These are phyloP conservation scores for Otus sunia DNA, from an alignment of 2,113 vertebrate genomes.

Conservation along the genomic window DNA sequence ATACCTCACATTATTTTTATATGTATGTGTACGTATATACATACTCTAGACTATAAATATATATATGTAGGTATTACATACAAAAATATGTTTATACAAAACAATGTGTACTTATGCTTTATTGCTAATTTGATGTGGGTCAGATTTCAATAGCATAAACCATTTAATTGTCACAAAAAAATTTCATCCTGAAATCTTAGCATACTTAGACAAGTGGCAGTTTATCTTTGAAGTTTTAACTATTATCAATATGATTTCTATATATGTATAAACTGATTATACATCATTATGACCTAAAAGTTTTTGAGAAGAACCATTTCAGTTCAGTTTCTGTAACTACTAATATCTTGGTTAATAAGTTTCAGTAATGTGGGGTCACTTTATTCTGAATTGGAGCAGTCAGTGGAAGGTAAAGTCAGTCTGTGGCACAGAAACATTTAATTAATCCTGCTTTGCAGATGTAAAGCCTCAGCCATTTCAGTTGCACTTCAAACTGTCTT, in stretches of 20 bases:
- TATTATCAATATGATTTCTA: neutral
- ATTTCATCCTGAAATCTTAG: neutral
- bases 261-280: neutral
- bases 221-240: neutral
- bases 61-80: neutral
- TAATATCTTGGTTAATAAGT: neutral
- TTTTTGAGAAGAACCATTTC: neutral
- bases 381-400: neutral
- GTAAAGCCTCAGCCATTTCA: neutral
- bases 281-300: neutral
- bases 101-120: neutral
- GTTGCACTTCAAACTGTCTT: neutral
- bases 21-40: neutral
- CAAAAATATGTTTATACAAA: neutral
- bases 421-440: neutral
- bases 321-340: neutral
- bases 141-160: neutral
- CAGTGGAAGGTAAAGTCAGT: neutral
- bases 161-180: neutral
- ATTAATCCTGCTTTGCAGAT: neutral
- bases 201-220: neutral
- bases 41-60: neutral
- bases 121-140: neutral
- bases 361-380: neutral
- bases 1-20: neutral